Conservation (phyloP, 92 coral and sea anemone species). For the Epizoanthus fatuus region DNA sequence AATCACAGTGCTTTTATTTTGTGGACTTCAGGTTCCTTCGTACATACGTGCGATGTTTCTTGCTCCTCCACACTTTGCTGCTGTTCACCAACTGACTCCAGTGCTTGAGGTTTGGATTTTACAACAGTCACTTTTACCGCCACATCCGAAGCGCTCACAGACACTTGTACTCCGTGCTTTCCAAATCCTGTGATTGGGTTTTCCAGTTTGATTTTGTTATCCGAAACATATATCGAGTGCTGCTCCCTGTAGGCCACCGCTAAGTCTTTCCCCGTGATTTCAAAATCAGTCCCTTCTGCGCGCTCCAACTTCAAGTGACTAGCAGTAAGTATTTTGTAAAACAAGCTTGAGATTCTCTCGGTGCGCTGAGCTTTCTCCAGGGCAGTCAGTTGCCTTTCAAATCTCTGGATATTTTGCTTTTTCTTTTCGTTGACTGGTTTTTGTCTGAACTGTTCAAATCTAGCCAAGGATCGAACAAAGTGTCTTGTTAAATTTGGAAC, state of each 20-base stretch:
- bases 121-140: slow-evolving; percentile 29
- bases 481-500: slow-evolving; percentile 2
- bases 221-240: slow-evolving; percentile 14
- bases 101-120: neutral
- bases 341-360: slow-evolving; percentile 22
- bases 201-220: slow-evolving; percentile 18
- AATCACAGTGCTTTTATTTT: too few species aligned
- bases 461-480: slow-evolving; percentile 35
- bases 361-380: neutral
- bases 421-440: neutral
- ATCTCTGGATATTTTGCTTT: neutral
- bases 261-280: slow-evolving; percentile 25
- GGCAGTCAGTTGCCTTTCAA: neutral
- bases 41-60: neutral
- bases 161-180: slow-evolving; percentile 2
- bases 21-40: too few species aligned
- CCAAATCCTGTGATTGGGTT: slow-evolving; percentile 38
- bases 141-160: slow-evolving; percentile 12
- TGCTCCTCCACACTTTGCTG: neutral
- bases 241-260: slow-evolving; percentile 31
- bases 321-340: slow-evolving; percentile 20
- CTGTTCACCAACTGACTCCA: neutral
- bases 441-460: slow-evolving; percentile 8
- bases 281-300: slow-evolving; percentile 23
- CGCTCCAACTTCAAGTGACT: slow-evolving; percentile 27